Percentiles rank a stretch among this genome's conserved stretches.
phyloP scores from a whole-genome alignment of 1,140 invertebrate genomes.

The Drosophila nasuta region DNA sequence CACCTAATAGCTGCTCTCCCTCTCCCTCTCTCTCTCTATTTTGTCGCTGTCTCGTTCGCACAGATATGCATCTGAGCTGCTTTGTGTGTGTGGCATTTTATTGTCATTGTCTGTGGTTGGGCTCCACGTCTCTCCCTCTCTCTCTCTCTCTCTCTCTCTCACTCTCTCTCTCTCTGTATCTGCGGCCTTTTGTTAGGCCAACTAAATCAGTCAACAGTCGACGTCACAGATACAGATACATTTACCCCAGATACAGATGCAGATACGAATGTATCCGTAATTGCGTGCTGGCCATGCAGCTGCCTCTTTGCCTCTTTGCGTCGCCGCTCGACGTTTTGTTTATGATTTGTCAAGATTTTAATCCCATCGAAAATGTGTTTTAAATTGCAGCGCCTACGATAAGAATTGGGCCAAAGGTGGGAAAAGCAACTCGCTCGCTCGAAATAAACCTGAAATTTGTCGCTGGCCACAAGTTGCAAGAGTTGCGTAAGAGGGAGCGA shows the following conservation, averaged over 20 bases:
- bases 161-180: slow-evolving; percentile 14
- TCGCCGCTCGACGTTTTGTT: slow-evolving; percentile 53
- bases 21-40: slow-evolving; percentile 1
- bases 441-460: slow-evolving; percentile 26
- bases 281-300: slow-evolving; percentile 47
- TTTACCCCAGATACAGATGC: slow-evolving; percentile 13
- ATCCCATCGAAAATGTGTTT: slow-evolving; percentile 64
- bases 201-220: slow-evolving; percentile 47
- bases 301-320: slow-evolving; percentile 12
- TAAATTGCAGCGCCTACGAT: slow-evolving; percentile 59
- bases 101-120: slow-evolving; percentile 40
- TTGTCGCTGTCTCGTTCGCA: slow-evolving; percentile 13
- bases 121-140: too few species aligned
- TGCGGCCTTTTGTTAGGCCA: slow-evolving; percentile 29
- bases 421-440: too few species aligned
- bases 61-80: slow-evolving; percentile 61
- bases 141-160: slow-evolving; percentile 14
- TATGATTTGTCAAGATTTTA: slow-evolving; percentile 77
- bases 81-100: slow-evolving; percentile 61
- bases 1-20: slow-evolving; percentile 13
- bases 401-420: slow-evolving; percentile 31
- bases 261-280: slow-evolving; percentile 54
- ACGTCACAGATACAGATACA: slow-evolving; percentile 2
- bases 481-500: neutral
- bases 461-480: slow-evolving; percentile 31